Conservation (phyloP, 2,113 vertebrate species). For the Phyllopteryx taeniolatus region DNA sequence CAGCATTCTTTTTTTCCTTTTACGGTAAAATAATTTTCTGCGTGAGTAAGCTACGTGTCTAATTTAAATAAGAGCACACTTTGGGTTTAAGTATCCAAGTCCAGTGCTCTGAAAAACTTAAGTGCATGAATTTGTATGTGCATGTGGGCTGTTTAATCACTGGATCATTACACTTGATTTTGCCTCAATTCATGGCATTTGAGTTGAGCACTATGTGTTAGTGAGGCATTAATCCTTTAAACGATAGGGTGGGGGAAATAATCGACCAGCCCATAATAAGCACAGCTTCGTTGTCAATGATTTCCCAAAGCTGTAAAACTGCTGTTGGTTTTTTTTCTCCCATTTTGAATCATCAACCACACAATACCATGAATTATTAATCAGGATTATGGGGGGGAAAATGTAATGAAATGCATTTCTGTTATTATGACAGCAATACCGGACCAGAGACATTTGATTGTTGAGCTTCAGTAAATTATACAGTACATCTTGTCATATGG, state of each 20-base stretch:
- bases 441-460: background rate
- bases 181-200: background rate
- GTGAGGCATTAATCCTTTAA: conserved; percentile 19
- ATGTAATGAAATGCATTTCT: background rate
- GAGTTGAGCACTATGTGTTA: background rate
- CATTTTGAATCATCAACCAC: conserved; percentile 8
- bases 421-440: background rate
- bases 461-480: conserved; percentile 23
- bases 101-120: conserved; percentile 29
- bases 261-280: conserved; percentile 1
- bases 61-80: conserved; percentile 55
- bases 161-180: conserved; percentile 13
- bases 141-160: conserved; percentile 4
- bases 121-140: conserved; percentile 22
- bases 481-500: conserved; percentile 6
- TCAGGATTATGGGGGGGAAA: background rate
- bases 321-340: background rate
- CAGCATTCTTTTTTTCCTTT: conserved; percentile 51
- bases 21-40: conserved; percentile 1
- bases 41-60: conserved; percentile 31
- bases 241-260: background rate
- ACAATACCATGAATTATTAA: background rate
- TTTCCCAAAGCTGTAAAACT: background rate
- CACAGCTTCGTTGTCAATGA: background rate
- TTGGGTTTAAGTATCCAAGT: conserved; percentile 47